These are phyloP conservation scores for Ramphastos sulfuratus DNA, from an alignment of 2,113 vertebrate genomes.

Conservation along the genomic window DNA sequence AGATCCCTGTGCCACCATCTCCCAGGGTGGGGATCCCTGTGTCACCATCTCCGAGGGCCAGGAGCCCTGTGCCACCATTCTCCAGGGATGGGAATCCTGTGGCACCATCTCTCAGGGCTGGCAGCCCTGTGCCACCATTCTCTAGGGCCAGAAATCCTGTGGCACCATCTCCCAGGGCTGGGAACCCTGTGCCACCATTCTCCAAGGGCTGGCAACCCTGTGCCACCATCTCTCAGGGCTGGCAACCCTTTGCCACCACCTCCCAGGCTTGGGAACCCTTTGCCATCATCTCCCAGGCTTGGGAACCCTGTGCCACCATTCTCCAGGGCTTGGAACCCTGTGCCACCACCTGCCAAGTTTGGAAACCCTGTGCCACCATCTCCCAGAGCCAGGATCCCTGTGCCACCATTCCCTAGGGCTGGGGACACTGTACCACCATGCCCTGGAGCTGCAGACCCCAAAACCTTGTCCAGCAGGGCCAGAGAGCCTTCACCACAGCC, in stretches of 20 bases:
- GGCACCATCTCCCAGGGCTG: background rate
- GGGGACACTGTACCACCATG: background rate
- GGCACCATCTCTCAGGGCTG: background rate
- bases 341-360: background rate
- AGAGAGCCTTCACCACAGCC: accelerated
- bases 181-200: background rate
- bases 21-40: background rate
- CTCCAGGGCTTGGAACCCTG: no score
- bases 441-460: background rate
- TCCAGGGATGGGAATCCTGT: background rate
- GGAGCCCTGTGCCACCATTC: background rate
- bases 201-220: background rate
- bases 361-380: background rate
- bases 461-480: background rate
- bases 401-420: background rate
- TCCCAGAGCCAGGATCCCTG: background rate
- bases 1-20: accelerated
- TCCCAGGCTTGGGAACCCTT: no score
- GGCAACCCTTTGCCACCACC: background rate
- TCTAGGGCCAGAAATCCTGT: no score
- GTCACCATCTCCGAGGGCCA: no score
- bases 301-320: background rate
- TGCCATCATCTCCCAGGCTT: no score
- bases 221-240: accelerated
- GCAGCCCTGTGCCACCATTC: background rate